Evolutionary conservation across 2,888 invertebrate species (phyloP).

Genomic region (Pecten maximus): DNA sequence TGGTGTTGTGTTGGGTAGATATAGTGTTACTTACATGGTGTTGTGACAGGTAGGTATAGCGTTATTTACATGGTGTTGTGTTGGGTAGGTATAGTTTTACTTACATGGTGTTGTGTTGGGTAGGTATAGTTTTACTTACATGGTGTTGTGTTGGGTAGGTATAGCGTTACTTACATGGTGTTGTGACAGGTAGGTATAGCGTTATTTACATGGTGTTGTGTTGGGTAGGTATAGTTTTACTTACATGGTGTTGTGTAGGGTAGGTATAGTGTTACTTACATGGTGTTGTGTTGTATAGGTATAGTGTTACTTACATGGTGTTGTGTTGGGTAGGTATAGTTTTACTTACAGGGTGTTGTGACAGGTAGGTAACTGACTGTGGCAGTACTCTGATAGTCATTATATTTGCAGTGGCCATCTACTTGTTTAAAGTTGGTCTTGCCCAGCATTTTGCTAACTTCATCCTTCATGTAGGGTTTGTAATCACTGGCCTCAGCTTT

Average conservation of each 20-base stretch:
- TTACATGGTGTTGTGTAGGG: background rate
- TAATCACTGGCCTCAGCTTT: conserved; percentile 53
- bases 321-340: too few relatives aligned
- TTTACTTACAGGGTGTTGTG: conserved; percentile 56
- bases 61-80: too few relatives aligned
- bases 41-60: background rate
- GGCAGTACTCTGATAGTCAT: conserved; percentile 73
- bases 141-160: too few relatives aligned
- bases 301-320: background rate
- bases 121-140: background rate
- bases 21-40: background rate
- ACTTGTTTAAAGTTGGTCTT: conserved; percentile 75
- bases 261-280: background rate
- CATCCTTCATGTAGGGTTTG: conserved; percentile 65
- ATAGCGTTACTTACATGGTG: too few relatives aligned
- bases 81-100: too few relatives aligned
- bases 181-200: background rate
- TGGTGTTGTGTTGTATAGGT: background rate
- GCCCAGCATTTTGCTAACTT: conserved; percentile 67
- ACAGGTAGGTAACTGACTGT: conserved; percentile 61
- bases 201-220: background rate
- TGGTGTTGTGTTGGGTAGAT: background rate
- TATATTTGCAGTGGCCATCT: conserved; percentile 75
- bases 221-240: background rate
- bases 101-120: background rate